Evolutionary conservation across 1,140 invertebrate genomes (phyloP), one percentile per base, ranked within the genome.

Genomic region (Myzus persicae): DNA sequence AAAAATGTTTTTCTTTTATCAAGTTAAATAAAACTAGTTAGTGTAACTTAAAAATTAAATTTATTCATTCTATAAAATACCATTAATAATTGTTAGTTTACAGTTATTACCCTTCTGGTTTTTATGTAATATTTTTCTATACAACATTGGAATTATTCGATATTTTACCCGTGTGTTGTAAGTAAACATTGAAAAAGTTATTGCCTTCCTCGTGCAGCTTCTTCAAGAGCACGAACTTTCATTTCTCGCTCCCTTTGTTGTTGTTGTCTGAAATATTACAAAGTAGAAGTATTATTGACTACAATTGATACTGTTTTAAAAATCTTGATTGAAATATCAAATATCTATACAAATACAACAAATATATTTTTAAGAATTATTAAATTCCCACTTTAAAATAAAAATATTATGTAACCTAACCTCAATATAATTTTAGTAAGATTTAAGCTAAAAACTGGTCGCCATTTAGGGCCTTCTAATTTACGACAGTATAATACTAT

Each of bases 221-320:
- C 97, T 95, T 98, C 97, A 94, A 98, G 95, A 93, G 97, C 97
- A 94, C 97, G 96, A 95, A 98, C 97, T 96, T 98, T 98, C 94
- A 98, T 96, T 95, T 98, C 97, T 87, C 97, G 96, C 94, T 98
- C 97, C 91, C 97, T 96, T 95, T 98, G 97, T 96, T 97, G 97
- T 95, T 94, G 96, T 96, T 90, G 95, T 95, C 93, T 90, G 85
- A 76, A 82, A 85, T 88, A 81, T 91, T 3, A 48, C 14, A n/a
- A 76, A 76, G 9, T n/a, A 76, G 2, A 76, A 76, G 14, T 67
- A 18, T 76, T n/a, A 36, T 36, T 20, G 31, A 67, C 11, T n/a
- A 67, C 31, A 14, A 67, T 6, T 18, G 14, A 76, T 6, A n/a
- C 31, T 76, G 14, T 76, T 76, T 36, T 20, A 67, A 31, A n/a